Evolutionary conservation across 2,113 vertebrate genomes (phyloP), one percentile per base, ranked within the genome.

Genomic region (Elanus axillaris): DNA sequence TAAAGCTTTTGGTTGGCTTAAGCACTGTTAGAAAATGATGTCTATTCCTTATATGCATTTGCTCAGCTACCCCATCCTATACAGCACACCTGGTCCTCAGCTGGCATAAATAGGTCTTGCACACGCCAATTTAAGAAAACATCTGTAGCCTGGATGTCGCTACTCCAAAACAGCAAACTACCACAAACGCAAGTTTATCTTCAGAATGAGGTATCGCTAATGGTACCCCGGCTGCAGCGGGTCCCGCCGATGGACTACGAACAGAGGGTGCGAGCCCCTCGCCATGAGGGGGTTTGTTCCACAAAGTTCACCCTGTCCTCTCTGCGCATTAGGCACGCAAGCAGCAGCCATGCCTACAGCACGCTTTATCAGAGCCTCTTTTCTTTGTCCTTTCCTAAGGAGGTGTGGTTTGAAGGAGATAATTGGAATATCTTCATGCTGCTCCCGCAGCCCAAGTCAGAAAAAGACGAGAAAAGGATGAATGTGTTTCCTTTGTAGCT

Each of bases 171-270:
- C 18, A 75, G 7, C 23, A 48, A 84, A 13, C 1, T 7, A 13
- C 4, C 19, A 40, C 10, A 63, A 68, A 16, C 1, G 2, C 3
- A 20, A 13, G 4, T 22, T 78, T 26, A 2, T 10, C 26, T 34
- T 3, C 36, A 53, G 31, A 55, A 42, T 0, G 4, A 68, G 11
- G 15, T 25, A 6, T 5, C 4, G 4, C 66, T 38, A 0, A 0
- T 4, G 23, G 19, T 20, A 13, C 31, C 25, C 31, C 5, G 3
- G 34, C n/a, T 21, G 9, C 36, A 18, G 31, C 2, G 1, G 48
- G 26, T 66, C 38, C 5, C 1, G 3, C 8, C 5, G 7, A 15
- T 0, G 7, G 43, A 4, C 21, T 11, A 8, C 34, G 19, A 11
- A 3, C 13, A 43, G 55, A 45, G 26, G 2, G 0, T 1, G 0